These are phyloP conservation scores for Eulemur coronatus DNA, from an alignment of 2,797 vertebrate species.

Conservation along the genomic window DNA sequence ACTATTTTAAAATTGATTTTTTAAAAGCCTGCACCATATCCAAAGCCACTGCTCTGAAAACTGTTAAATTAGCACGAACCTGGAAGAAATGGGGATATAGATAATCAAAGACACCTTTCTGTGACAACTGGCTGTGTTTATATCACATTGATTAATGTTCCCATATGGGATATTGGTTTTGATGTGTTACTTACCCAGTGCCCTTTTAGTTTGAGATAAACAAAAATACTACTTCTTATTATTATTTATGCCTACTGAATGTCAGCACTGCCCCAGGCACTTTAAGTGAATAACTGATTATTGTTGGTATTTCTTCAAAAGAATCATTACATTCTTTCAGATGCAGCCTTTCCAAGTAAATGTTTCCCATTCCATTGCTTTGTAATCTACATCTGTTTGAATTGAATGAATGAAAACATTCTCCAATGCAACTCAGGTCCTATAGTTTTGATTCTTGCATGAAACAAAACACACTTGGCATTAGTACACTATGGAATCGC, in stretches of 20 bases:
- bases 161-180: background rate
- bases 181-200: background rate
- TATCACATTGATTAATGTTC: background rate
- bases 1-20: conserved; percentile 53
- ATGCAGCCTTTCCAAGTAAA: background rate
- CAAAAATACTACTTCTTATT: conserved; percentile 16
- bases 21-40: background rate
- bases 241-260: conserved; percentile 27
- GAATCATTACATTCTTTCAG: conserved; percentile 8
- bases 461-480: background rate
- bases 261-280: background rate
- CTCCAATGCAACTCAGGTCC: background rate
- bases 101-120: background rate
- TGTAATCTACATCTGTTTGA: background rate
- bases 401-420: background rate
- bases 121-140: background rate
- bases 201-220: conserved; percentile 40
- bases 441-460: background rate
- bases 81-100: background rate
- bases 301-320: conserved; percentile 28
- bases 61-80: background rate
- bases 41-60: conserved; percentile 26
- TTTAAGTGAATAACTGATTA: conserved; percentile 45
- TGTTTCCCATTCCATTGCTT: background rate
- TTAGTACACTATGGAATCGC: background rate